Base-by-base conservation (phyloP, 2,113 vertebrate genomes). In the Mastomys coucha region DNA sequence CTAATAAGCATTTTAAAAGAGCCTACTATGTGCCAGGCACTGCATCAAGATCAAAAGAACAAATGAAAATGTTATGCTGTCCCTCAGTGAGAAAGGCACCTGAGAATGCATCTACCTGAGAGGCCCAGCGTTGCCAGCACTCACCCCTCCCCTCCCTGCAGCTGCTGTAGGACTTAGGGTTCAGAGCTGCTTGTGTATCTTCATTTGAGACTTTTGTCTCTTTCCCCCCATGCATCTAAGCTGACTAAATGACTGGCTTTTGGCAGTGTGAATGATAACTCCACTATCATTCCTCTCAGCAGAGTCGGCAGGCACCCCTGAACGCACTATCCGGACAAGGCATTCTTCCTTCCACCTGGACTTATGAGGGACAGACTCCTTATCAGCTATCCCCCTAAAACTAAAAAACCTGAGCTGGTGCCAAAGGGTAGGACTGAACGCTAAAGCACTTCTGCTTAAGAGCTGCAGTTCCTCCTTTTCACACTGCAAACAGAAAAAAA, bases 361-460 rank as follows among this genome's bases (percentile, higher is more conserved):
- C 82, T 93, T 56, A 80, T 5, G 94, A 13, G 51, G 31, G 17
- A n/a, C 84, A 26, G 39, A 90, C 51, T 91, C 33, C 70, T n/a
- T 31, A 26, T 17, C 63, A 91, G 42, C 76, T 80, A 95, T n/a
- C 91, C 19, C 88, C n/a, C 65, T 92, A 36, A 96, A 93, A 96
- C 58, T 58, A 56, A 45, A 93, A 91, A 88, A 86, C 60, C 28
- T 51, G 39, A 93, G 65, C 81, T 33, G 16, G 56, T 65, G 73
- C 20, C 78, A 91, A 36, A 76, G 28, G 89, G 45, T 4, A 75
- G 90, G 45, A 93, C 58, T 58, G 42, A 84, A 80, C 11, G 2
- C 42, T 85, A 88, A 26, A 70, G 39, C 7, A 45, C 36, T 63
- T 92, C 19, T 84, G 39, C n/a, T 96, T 94, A 93, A 78, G 88